Evolutionary conservation across 2,113 vertebrate species (phyloP), one percentile per base, ranked within the genome.

Genomic region (Lamprologus ornatipinnis): DNA sequence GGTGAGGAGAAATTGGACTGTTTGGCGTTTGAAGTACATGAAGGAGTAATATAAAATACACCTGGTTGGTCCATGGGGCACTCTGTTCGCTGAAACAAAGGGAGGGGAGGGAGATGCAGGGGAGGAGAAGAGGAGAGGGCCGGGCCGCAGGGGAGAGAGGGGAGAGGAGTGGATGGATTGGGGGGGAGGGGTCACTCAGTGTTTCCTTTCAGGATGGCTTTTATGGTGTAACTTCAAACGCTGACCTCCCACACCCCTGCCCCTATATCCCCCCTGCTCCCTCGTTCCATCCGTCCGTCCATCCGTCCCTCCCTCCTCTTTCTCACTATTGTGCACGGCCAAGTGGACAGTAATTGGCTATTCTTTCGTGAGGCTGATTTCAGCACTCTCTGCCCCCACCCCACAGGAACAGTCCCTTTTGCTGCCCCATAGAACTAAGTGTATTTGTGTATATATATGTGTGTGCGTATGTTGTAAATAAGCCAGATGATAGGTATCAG

Each of bases 191-290:
- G 93, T 93, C 95, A 96, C 90, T 89, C 92, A 86, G 91, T 95
- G 96, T 96, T 96, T 96, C 96, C 96, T 96, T 97, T 97, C 96
- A 96, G 95, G 91, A 89, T 94, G 88, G 95, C 94, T 97, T 97
- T 97, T 97, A 96, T 96, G 95, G 96, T 94, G 93, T 87, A 93
- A 96, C 96, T 96, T 97, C 96, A 97, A 97, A 96, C 95, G 91
- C 92, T 94, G 91, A 93, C 91, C 94, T 92, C 94, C 90, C 86
- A 86, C 91, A 68, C 86, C 89, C 90, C 89, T 80, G 2, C 86
- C 88, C 54, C 57, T 80, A 51, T 81, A 82, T 70, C 89, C 85
- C 90, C 84, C 63, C 86, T 93, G 11, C 90, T 28, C 85, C 47
- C 89, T 94, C 14, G 57, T 88, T 88, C 87, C 57, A 90, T 94